Evolutionary conservation across 2,113 vertebrate genomes (phyloP).

Genomic region (Elephantulus edwardii): DNA sequence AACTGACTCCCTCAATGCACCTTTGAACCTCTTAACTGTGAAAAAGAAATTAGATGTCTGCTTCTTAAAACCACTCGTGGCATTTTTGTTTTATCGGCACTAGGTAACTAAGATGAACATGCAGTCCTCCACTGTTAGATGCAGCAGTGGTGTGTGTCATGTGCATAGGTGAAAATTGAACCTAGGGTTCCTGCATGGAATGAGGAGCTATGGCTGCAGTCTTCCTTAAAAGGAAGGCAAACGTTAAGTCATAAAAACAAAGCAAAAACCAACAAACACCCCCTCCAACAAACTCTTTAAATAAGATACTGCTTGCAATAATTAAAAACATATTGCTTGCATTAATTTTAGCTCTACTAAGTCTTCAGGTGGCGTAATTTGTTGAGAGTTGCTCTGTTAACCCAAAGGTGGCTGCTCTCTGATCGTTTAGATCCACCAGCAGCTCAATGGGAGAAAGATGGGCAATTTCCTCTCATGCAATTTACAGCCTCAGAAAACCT

Average conservation of each 20-base stretch:
- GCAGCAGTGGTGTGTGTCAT: not conserved
- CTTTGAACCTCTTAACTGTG: not conserved
- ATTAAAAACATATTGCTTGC: constrained; percentile 13
- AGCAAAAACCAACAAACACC: not conserved
- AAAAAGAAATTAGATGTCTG: not conserved
- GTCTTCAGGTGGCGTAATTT: not conserved
- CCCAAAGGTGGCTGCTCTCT: too few relatives aligned
- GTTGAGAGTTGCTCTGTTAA: too few relatives aligned
- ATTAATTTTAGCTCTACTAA: constrained; percentile 37
- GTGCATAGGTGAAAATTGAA: not conserved
- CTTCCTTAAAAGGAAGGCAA: too few relatives aligned
- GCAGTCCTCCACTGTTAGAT: not conserved
- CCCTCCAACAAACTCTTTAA: not conserved
- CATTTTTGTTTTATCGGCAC: not conserved
- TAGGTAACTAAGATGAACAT: not conserved
- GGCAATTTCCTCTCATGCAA: too few relatives aligned
- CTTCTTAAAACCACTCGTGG: not conserved
- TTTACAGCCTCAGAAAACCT: too few relatives aligned
- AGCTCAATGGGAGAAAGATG: too few relatives aligned
- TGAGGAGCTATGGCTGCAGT: too few relatives aligned
- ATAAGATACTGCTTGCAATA: not conserved
- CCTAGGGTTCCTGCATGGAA: not conserved
- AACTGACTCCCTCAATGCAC: not conserved
- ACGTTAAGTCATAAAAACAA: too few relatives aligned
- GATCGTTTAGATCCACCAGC: too few relatives aligned